Evolutionary conservation across 2,113 vertebrate genomes (phyloP).

Genomic region (Channa argus): DNA sequence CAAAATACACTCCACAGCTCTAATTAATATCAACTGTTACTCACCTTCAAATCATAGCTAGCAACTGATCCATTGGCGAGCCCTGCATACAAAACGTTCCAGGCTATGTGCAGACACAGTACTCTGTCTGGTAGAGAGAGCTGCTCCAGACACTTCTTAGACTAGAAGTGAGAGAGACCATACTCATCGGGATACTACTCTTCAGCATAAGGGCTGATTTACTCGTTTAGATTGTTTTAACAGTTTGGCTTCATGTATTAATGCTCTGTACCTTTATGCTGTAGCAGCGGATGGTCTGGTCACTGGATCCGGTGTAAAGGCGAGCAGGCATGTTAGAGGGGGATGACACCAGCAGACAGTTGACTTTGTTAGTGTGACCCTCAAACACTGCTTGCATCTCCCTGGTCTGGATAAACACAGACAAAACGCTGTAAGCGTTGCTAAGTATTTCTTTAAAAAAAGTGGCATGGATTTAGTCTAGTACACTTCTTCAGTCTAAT

Average conservation of each 20-base stretch:
- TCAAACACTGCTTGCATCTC: slow-evolving; percentile 90
- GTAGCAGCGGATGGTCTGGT: slow-evolving; percentile 92
- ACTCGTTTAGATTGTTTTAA: no score
- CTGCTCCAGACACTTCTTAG: slow-evolving; percentile 84
- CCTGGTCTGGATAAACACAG: slow-evolving; percentile 80
- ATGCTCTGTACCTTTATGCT: slow-evolving; percentile 85
- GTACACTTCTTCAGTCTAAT: no score
- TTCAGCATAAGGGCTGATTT: no score
- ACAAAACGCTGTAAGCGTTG: not conserved
- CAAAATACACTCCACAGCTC: no score
- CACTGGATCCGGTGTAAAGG: slow-evolving; percentile 94
- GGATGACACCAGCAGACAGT: slow-evolving; percentile 91
- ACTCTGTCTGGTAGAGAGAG: slow-evolving; percentile 89
- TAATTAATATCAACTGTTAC: not conserved
- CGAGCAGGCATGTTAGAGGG: slow-evolving; percentile 80
- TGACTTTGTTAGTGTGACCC: slow-evolving; percentile 93
- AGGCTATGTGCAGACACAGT: slow-evolving; percentile 91
- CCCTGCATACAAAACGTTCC: slow-evolving; percentile 91
- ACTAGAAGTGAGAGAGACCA: slow-evolving; percentile 72
- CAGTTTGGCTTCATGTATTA: no score
- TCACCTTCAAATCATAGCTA: slow-evolving; percentile 90
- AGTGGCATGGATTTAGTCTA: no score
- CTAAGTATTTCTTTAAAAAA: no score
- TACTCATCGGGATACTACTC: no score
- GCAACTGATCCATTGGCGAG: slow-evolving; percentile 92